Evolutionary conservation across 2,888 invertebrate species (phyloP), one percentile per base, ranked within the genome.

Genomic region (Mesorhabditis spiculigera): DNA sequence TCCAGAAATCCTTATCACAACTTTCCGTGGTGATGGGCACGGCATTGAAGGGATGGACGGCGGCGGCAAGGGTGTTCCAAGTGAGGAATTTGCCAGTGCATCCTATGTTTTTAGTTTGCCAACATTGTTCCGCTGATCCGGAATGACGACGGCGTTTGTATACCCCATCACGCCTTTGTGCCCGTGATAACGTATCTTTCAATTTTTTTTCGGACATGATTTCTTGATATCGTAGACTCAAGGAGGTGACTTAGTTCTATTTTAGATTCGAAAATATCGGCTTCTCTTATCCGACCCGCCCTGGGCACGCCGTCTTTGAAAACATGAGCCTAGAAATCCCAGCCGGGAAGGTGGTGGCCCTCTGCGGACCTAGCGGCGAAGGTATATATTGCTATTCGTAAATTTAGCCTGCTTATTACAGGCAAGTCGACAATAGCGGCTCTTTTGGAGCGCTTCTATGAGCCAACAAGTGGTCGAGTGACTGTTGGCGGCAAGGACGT

Each of bases 341-440:
- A 0, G 91, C 93, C 4, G 95, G 95, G 0, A 91, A 92, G 87
- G 92, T 94, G 0, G 91, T 95, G 0, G 96, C 96, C 0, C 90
- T 97, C 50, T 95, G 95, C 44, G 94, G 96, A 0, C 90, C 93
- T 0, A 95, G 94, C 62, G 96, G 96, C 3, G 93, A 93, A 85
- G 95, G 95, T 87, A 78, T 44, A 5, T 65, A 68, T 70, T n/a
- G 43, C 58, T 50, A 50, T 10, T 42, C 63, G 4, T 44, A 16
- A 58, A 45, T 50, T 45, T 8, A 13, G n/a, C 16, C 6, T 13
- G 13, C 43, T 68, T 41, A 42, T 67, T 69, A 10, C 73, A 88
- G 89, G 89, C 1, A 97, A 97, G 88, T 94, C 94, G 0, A 97
- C 96, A 0, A 90, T 96, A 41, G 94, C 92, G 4, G 90, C 92